Conservation (phyloP, 2,113 vertebrate species). For the Anhinga anhinga region DNA sequence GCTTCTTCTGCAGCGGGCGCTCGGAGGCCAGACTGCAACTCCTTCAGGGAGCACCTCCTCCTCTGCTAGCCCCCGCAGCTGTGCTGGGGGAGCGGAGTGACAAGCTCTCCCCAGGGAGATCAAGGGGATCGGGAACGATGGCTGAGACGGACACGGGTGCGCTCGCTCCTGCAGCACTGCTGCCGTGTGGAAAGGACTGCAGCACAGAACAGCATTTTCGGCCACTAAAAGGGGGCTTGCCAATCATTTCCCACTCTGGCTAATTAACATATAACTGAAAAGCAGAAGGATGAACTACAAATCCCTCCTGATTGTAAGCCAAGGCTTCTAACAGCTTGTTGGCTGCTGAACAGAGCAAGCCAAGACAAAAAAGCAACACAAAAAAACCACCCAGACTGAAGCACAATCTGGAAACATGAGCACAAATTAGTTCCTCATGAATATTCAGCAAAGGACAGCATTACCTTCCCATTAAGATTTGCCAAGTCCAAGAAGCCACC, state of each 20-base stretch:
- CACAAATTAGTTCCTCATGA: constrained; percentile 27
- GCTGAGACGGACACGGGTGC: rapidly evolving
- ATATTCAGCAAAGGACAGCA: constrained; percentile 16
- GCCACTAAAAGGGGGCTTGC: not conserved
- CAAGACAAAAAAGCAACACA: not conserved
- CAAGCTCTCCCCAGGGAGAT: not conserved
- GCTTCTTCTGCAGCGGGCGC: not conserved
- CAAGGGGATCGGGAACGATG: not conserved
- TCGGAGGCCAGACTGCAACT: not conserved
- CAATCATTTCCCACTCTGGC: not conserved
- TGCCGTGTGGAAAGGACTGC: rapidly evolving
- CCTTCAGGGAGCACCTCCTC: not conserved
- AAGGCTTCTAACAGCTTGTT: not conserved
- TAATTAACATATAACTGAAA: not conserved
- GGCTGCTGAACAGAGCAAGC: constrained; percentile 7
- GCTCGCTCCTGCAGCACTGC: not conserved
- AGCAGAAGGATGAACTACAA: constrained; percentile 28
- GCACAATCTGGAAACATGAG: not conserved
- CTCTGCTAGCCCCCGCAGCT: rapidly evolving
- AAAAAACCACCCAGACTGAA: not conserved
- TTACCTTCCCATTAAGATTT: not conserved
- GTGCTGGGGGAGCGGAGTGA: rapidly evolving
- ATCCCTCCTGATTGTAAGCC: not conserved
- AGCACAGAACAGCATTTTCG: not conserved
- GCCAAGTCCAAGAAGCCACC: not conserved